Evolutionary conservation across 2,797 vertebrate species (phyloP), one percentile per base, ranked within the genome.

Genomic region (Cheirogaleus major): DNA sequence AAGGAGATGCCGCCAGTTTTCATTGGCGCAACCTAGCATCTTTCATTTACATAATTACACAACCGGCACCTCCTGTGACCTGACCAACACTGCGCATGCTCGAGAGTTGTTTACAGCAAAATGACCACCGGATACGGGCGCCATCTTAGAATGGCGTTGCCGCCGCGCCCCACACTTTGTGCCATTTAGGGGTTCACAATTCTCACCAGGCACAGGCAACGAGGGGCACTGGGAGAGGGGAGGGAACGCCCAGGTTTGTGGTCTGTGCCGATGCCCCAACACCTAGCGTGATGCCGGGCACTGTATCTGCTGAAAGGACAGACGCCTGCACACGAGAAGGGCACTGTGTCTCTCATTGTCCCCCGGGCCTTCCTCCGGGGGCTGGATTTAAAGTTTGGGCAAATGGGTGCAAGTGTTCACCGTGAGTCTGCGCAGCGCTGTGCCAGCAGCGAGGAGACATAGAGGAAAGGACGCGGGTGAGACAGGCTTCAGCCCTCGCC

Each of bases 381-480:
- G 8, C 63, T 48, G 30, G 32, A 27, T 23, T 93, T 35, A 57
- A 61, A 67, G 48, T 22, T 27, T 25, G 55, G 52, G 78, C 20
- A 43, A 30, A 23, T 2, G 43, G 30, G 67, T 52, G n/a, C 10
- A 23, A 6, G 73, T 23, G 59, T 75, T 30, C 18, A 30, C 8
- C 7, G 5, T 3, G 63, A 50, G 20, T 50, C n/a, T 3, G 0
- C 4, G 8, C 1, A 0, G 32, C 0, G 12, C 27, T 12, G 13
- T 80, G 59, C 75, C 17, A 38, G 72, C 43, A 63, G n/a, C 27
- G 27, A 55, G 38, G 5, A 69, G 59, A 70, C 23, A 0, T 1
- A 1, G 2, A 11, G 48, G 17, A 59, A 25, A 89, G 38, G 73
- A 67, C 2, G 0, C 0, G 1, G 81, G n/a, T 30, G 11, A 11